phyloP scores from a whole-genome alignment of 2,888 invertebrate genomes.

The Drosophila nr. perissopoda region DNA sequence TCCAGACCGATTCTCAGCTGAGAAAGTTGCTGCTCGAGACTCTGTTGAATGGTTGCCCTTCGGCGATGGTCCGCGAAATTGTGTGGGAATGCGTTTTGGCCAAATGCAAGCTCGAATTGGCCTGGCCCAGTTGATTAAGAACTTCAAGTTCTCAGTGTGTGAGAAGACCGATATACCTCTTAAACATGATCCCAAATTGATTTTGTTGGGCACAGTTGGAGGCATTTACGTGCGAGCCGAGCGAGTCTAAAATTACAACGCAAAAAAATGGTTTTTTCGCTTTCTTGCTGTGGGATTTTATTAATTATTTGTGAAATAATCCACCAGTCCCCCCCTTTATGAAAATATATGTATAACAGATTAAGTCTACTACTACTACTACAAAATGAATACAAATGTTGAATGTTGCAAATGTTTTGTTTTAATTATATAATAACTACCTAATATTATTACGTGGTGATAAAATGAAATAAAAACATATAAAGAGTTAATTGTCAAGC shows the following conservation, averaged over 20 bases:
- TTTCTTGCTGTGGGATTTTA: not conserved
- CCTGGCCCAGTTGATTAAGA: constrained; percentile 69
- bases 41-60: constrained; percentile 81
- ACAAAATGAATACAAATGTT: not conserved
- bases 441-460: not conserved
- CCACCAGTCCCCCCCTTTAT: not conserved
- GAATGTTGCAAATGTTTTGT: not conserved
- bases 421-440: not conserved
- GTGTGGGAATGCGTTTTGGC: constrained; percentile 83
- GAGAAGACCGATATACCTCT: constrained; percentile 71
- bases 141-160: constrained; percentile 70
- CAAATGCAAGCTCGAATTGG: constrained; percentile 80
- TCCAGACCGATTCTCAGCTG: constrained; percentile 87
- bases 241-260: constrained; percentile 22
- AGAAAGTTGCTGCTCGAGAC: constrained; percentile 86
- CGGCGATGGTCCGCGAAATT: constrained; percentile 83
- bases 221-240: constrained; percentile 45
- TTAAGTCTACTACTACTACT: not conserved
- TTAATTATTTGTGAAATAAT: not conserved
- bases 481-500: no score
- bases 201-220: constrained; percentile 54
- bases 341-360: no score
- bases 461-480: not conserved
- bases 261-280: not conserved
- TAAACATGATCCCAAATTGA: constrained; percentile 45